phyloP scores from a whole-genome alignment of 2,797 vertebrate species.

The Gallinago nigripennis region DNA sequence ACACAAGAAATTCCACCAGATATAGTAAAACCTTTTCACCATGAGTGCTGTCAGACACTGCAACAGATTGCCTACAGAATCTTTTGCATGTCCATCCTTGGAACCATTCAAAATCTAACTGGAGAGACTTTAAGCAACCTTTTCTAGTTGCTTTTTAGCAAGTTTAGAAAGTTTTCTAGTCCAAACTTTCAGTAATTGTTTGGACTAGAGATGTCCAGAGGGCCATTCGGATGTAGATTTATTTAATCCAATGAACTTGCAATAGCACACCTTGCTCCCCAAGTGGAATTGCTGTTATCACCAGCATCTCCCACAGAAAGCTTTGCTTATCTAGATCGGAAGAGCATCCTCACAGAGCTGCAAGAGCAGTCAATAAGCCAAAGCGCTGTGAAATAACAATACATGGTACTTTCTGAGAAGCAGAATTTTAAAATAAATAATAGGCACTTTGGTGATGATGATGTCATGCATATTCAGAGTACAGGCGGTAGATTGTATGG shows the following conservation, averaged over 20 bases:
- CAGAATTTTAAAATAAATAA: not conserved
- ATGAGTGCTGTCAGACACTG: not conserved
- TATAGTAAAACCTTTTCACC: not conserved
- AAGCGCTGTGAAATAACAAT: not conserved
- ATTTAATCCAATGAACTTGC: not conserved
- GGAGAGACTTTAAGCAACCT: not conserved
- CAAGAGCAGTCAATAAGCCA: not conserved
- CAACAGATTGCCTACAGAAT: not conserved
- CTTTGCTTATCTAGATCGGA: not conserved
- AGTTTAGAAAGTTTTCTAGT: too few species aligned
- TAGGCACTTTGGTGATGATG: not conserved
- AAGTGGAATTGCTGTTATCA: not conserved
- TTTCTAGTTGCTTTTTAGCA: not conserved
- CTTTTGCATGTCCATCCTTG: not conserved
- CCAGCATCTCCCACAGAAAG: not conserved
- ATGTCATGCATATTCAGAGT: not conserved
- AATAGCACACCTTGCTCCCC: not conserved
- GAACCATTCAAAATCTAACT: not conserved
- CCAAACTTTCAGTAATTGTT: not conserved
- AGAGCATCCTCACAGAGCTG: not conserved
- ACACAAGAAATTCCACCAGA: not conserved
- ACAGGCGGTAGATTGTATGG: not conserved
- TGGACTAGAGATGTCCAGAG: not conserved
- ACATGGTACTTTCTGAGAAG: not conserved
- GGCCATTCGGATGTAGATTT: not conserved